Base-by-base conservation (phyloP, 2,113 vertebrate species). In the Sclerurus mexicanus region DNA sequence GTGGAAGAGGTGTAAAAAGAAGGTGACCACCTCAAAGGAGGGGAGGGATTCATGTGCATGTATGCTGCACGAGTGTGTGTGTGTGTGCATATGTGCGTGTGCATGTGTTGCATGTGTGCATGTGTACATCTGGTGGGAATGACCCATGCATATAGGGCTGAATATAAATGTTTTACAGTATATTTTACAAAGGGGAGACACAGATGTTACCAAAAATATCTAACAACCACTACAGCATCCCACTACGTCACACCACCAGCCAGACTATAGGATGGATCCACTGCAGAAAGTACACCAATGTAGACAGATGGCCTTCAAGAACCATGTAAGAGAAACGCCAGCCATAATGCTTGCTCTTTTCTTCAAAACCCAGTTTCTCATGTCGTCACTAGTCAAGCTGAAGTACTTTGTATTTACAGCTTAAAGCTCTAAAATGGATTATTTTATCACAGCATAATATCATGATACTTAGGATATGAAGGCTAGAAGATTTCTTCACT, bases 381-480 rank as follows among this genome's bases (percentile, higher is more conserved):
- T 97, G 72, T 95, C 97, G 95, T 96, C 95, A 86, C 66, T 96
- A 98, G 97, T 97, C 96, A 98, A 97, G 97, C 91, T 98, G 96
- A 97, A 98, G 97, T 97, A 97, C 97, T 98, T 98, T 50, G 90
- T 98, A 98, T 98, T 99, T 98, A 98, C 96, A 95, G 95, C 89
- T 97, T 97, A 97, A 97, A 98, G 96, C 90, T 95, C 91, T 81
- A 93, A 98, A 97, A 98, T 95, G 91, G 75, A 96, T 98, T 98
- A 97, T 95, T 98, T 98, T 98, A 97, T 98, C 96, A 94, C 92
- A 97, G 94, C 91, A 93, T 97, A 89, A 90, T 96, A 96, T 98
- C 98, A 96, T 97, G 96, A 97, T 96, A 97, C 87, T 79, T 91
- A 92, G 90, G 88, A 96, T 96, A 92, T 97, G 92, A 93, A 91